Base-by-base conservation (phyloP, 2,797 vertebrate genomes). In the Urophycis tenuis region DNA sequence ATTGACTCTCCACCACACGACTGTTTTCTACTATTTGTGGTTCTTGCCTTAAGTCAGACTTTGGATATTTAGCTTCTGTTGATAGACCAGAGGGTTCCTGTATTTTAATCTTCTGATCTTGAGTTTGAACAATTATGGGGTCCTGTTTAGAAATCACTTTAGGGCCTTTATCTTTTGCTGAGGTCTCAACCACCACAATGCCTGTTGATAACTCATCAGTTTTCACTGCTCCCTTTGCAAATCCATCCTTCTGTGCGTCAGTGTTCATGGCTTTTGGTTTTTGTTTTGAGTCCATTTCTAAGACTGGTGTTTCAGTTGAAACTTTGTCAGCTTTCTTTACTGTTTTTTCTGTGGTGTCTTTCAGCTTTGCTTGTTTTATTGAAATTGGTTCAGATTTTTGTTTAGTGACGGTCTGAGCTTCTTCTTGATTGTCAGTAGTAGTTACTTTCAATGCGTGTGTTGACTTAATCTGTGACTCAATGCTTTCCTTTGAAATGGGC, bases 201-300 rank as follows among this genome's bases (percentile, higher is more conserved):
- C 29, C 10, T 67, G 25, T 29, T 29, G 60, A 67, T 67, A 25
- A 67, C 32, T 35, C 31, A 22, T 60, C 60, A 12, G 60, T 12
- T 67, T 67, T 29, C 10, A 11, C 29, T 29, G 60, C 53, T 60
- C 53, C 22, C 10, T 60, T 60, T 60, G 7, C 53, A 60, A 60
- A 60, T 60, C 53, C 53, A 60, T 60, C 53, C 53, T 60, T n/a
- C 53, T 60, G 22, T n/a, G 53, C 53, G 15, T 53, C 76, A 15
- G 60, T 33, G 12, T 31, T 81, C 12, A 78, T 32, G 0, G 29
- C 29, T 34, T 75, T 75, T 70, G 34, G n/a, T 15, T 75, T 33
- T 71, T 49, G 67, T 41, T 15, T 25, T 25, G 75, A 45, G 19
- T 71, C 69, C 19, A 29, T 49, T 29, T 41, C 19, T 3, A 10